Percentiles rank a stretch among this genome's conserved stretches.
These are phyloP conservation scores for Heliconius congener DNA, from an alignment of 1,140 invertebrate species.

Conservation along the genomic window DNA sequence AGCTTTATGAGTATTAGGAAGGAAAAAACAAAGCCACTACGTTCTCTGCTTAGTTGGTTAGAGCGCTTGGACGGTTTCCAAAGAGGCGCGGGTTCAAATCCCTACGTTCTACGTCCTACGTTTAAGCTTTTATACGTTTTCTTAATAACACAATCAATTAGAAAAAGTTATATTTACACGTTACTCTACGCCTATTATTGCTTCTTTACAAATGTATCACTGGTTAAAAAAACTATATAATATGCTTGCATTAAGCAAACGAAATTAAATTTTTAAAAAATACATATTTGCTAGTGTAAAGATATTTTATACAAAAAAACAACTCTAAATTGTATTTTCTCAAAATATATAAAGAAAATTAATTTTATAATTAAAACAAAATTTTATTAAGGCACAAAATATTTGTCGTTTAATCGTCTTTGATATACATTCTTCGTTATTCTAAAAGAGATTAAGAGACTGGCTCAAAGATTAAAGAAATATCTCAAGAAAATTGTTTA, in stretches of 20 bases:
- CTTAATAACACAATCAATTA: no score
- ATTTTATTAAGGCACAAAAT: neutral
- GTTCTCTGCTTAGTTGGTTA: no score
- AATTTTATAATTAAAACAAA: neutral
- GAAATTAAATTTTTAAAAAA: no score
- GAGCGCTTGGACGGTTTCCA: no score
- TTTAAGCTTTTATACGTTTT: no score
- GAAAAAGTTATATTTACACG: no score
- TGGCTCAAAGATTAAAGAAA: slow-evolving; percentile 1
- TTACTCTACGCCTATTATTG: no score
- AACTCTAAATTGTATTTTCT: neutral
- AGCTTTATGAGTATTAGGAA: no score
- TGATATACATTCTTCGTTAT: neutral
- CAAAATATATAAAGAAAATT: neutral
- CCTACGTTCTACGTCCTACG: no score
- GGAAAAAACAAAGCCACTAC: no score
- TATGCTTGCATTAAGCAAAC: neutral
- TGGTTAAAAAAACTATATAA: neutral
- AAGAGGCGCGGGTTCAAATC: no score
- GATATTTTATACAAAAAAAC: neutral
- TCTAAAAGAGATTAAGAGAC: neutral
- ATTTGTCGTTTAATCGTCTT: neutral
- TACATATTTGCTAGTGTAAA: no score
- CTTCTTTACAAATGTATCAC: neutral
- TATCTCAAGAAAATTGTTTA: neutral